A percentile compares a stretch with the other conserved stretches of the same genome.
phyloP scores from a whole-genome alignment of 2,113 vertebrate species.

The Gulo gulo region DNA sequence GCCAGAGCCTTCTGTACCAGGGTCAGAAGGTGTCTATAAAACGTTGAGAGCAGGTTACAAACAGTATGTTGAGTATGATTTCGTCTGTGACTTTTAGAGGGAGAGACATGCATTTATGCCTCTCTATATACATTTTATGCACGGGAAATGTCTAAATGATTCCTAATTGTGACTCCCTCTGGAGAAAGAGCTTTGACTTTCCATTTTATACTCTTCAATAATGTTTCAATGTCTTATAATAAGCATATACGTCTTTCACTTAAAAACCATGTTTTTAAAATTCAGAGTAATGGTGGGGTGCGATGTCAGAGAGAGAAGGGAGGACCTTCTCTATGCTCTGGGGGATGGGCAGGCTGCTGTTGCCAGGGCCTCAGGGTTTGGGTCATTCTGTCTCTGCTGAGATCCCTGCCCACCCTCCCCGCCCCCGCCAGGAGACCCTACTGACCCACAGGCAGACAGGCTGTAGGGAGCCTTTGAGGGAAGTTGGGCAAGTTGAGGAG shows the following conservation, averaged over 20 bases:
- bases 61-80: background rate
- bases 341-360: background rate
- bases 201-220: background rate
- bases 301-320: background rate
- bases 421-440: background rate
- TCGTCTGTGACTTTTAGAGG: background rate
- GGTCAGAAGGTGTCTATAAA: background rate
- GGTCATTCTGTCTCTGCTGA: background rate
- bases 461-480: background rate
- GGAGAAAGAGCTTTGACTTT: slow-evolving; percentile 12
- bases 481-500: background rate
- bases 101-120: slow-evolving; percentile 25
- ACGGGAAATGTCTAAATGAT: background rate
- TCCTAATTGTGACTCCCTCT: slow-evolving; percentile 25
- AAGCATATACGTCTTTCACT: slow-evolving; percentile 17
- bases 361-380: background rate
- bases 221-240: slow-evolving; percentile 28
- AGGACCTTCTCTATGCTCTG: background rate
- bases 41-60: background rate
- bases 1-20: background rate
- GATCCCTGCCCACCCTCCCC: background rate
- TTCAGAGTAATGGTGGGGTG: background rate
- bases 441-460: background rate
- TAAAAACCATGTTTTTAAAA: background rate
- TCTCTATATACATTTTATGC: background rate